Percentiles rank a stretch among this genome's conserved stretches.
These are phyloP conservation scores for Danio aesculapii DNA, from an alignment of 2,797 vertebrate species.

Conservation along the genomic window DNA sequence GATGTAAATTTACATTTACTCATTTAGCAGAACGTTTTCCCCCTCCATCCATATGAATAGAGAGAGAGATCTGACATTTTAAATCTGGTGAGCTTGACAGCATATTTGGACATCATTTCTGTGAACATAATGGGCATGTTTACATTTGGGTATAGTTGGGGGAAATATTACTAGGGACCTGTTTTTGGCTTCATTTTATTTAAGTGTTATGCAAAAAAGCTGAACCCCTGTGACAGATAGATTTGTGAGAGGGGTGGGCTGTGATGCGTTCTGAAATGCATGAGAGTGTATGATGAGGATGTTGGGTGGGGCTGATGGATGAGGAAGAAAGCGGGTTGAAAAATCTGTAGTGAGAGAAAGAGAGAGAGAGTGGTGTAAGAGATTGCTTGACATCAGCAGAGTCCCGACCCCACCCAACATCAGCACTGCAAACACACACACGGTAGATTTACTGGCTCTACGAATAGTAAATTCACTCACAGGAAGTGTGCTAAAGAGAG, in stretches of 20 bases:
- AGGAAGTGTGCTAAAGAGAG: not conserved
- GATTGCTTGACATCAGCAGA: slow-evolving; percentile 40
- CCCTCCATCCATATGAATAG: no score
- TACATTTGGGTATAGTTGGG: not conserved
- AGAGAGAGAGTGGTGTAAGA: not conserved
- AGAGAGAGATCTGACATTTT: not conserved
- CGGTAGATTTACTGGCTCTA: slow-evolving; percentile 19
- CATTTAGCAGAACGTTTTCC: no score
- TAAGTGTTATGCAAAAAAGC: not conserved
- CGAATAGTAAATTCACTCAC: not conserved
- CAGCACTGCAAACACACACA: slow-evolving; percentile 10
- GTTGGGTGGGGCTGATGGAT: slow-evolving; percentile 34
- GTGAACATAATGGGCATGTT: not conserved
- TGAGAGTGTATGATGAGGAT: slow-evolving; percentile 9
- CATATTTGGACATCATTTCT: not conserved
- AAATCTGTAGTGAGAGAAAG: slow-evolving; percentile 8
- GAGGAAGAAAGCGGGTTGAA: slow-evolving; percentile 10
- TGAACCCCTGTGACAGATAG: not conserved
- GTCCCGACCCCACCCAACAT: slow-evolving; percentile 33
- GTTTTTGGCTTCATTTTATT: not conserved
- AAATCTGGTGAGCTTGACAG: not conserved
- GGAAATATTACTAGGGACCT: not conserved
- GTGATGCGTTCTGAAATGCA: slow-evolving; percentile 11
- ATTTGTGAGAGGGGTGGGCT: not conserved
- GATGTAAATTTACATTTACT: no score